A percentile compares a stretch with the other conserved stretches of the same genome.
These are phyloP conservation scores for Channa maculata DNA, from an alignment of 2,113 vertebrate species.

Conservation along the genomic window DNA sequence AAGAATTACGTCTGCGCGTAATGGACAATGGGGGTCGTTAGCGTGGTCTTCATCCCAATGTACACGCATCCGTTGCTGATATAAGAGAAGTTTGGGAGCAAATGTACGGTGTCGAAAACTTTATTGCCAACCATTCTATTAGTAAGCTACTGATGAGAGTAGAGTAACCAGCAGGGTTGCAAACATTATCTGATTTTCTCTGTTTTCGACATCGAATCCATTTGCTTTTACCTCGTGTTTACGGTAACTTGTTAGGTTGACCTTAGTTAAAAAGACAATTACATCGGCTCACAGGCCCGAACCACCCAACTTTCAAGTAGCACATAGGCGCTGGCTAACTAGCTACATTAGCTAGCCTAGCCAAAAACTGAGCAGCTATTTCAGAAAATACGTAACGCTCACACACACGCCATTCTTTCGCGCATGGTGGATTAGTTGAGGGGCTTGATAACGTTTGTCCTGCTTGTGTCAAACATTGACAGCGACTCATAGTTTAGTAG, in stretches of 20 bases:
- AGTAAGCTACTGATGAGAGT: background rate
- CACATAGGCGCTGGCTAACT: slow-evolving; percentile 21
- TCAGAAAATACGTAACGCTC: slow-evolving; percentile 27
- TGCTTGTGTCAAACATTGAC: background rate
- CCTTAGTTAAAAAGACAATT: background rate
- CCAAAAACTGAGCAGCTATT: slow-evolving; percentile 5
- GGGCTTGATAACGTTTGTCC: background rate
- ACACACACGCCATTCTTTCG: background rate
- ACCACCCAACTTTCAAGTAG: slow-evolving; percentile 8
- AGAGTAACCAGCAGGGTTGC: background rate
- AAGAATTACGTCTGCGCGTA: background rate
- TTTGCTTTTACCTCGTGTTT: background rate
- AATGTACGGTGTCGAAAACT: slow-evolving; percentile 49
- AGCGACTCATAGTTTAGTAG: background rate
- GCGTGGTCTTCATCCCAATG: background rate
- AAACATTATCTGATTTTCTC: background rate
- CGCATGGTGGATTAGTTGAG: background rate
- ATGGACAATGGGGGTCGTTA: background rate
- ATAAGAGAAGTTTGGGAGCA: background rate
- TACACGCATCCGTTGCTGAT: background rate
- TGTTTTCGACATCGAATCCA: background rate
- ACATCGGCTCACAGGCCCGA: slow-evolving; percentile 34
- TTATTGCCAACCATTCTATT: slow-evolving; percentile 31
- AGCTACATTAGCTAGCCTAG: slow-evolving; percentile 34
- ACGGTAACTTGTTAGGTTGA: background rate